phyloP scores from a whole-genome alignment of 2,113 vertebrate genomes.

The Ranitomeya imitator region DNA sequence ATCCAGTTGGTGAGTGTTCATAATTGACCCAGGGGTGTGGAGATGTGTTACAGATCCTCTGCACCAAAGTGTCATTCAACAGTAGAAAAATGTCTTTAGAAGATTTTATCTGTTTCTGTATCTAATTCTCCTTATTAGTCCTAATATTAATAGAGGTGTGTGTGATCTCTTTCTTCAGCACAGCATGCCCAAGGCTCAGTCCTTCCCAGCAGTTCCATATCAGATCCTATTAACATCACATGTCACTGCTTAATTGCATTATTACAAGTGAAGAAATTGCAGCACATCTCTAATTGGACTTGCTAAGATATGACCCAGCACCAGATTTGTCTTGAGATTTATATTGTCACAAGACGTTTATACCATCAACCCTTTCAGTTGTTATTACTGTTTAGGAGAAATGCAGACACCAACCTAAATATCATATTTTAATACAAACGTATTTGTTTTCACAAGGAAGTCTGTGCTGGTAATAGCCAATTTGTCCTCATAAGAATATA shows the following conservation, averaged over 20 bases:
- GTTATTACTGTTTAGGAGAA: constrained; percentile 32
- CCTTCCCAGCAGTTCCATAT: constrained; percentile 53
- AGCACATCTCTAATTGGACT: constrained; percentile 51
- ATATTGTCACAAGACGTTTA: constrained; percentile 35
- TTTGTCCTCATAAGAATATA: background rate
- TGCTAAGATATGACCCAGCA: constrained; percentile 57
- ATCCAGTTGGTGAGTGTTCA: background rate
- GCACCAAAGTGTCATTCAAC: constrained; percentile 22
- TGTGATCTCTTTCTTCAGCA: constrained; percentile 54
- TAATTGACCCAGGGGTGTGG: constrained; percentile 2
- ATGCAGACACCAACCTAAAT: background rate
- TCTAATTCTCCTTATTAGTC: constrained; percentile 53
- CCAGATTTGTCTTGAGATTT: constrained; percentile 45
- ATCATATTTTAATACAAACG: background rate
- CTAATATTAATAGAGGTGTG: constrained; percentile 58
- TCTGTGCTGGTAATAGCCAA: background rate
- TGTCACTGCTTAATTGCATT: constrained; percentile 46
- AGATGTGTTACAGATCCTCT: background rate
- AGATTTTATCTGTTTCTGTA: constrained; percentile 52
- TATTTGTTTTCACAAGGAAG: background rate
- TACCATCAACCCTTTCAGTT: constrained; percentile 40
- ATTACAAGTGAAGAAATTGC: constrained; percentile 46
- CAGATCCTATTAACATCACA: constrained; percentile 53
- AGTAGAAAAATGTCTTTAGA: constrained; percentile 35
- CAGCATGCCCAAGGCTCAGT: constrained; percentile 50